phyloP scores from a whole-genome alignment of 1,140 invertebrate genomes.

The Drosophila serrata region DNA sequence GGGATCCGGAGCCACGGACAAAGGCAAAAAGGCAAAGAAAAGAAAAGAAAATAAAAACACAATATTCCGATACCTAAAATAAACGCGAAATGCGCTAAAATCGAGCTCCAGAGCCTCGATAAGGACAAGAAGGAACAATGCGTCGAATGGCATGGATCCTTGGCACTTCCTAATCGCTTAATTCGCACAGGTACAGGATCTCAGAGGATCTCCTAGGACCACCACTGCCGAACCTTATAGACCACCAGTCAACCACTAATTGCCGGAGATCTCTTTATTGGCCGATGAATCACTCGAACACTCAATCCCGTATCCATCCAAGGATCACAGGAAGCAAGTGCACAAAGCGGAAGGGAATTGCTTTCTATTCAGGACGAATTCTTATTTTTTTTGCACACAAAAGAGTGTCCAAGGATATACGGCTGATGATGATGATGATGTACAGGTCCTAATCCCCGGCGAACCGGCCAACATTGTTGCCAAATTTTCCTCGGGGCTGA shows the following conservation, averaged over 20 bases:
- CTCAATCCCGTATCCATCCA: background rate
- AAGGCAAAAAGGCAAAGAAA: conserved; percentile 36
- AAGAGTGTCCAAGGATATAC: conserved; percentile 66
- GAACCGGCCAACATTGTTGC: conserved; percentile 66
- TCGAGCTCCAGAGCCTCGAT: conserved; percentile 44
- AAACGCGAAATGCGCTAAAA: conserved; percentile 64
- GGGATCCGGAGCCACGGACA: conserved; percentile 52
- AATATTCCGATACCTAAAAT: conserved; percentile 59
- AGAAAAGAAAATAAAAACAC: conserved; percentile 22
- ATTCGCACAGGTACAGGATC: conserved; percentile 59
- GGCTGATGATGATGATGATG: conserved; percentile 60
- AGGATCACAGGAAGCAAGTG: conserved; percentile 67
- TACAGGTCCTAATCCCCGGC: conserved; percentile 53
- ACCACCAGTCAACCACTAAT: conserved; percentile 70
- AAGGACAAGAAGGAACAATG: conserved; percentile 43
- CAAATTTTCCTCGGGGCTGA: conserved; percentile 65
- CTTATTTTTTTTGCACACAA: conserved; percentile 46
- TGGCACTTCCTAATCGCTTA: conserved; percentile 72
- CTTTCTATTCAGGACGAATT: conserved; percentile 35
- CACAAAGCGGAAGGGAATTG: conserved; percentile 51
- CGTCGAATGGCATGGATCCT: conserved; percentile 43
- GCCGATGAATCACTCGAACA: conserved; percentile 54
- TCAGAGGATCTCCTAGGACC: conserved; percentile 21
- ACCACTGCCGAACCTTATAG: conserved; percentile 27
- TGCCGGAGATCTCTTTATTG: conserved; percentile 79